Percentiles rank a stretch among this genome's conserved stretches.
These are phyloP conservation scores for Tonatia bakeri DNA, from an alignment of 2,113 vertebrate species.

Conservation along the genomic window DNA sequence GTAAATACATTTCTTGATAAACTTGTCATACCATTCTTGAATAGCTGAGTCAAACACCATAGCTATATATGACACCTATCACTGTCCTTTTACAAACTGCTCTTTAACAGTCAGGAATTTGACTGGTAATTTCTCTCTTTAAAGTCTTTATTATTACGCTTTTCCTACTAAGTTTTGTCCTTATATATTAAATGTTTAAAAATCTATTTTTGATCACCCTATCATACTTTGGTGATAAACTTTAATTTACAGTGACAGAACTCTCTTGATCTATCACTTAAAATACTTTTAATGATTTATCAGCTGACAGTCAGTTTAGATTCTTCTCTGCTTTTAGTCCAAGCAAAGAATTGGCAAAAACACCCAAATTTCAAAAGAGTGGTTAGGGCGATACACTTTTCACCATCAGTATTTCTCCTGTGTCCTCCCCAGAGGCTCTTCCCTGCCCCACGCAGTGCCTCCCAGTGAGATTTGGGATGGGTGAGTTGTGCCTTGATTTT, in stretches of 20 bases:
- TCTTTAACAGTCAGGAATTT: background rate
- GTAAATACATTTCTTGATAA: constrained; percentile 22
- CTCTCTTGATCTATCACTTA: constrained; percentile 13
- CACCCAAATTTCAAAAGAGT: background rate
- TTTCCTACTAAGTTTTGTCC: constrained; percentile 13
- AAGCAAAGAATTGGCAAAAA: constrained; percentile 11
- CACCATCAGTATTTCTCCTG: background rate
- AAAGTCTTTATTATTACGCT: constrained; percentile 4
- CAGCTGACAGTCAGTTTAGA: background rate
- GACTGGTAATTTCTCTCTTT: constrained; percentile 5
- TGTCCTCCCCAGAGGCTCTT: background rate
- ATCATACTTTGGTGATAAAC: background rate
- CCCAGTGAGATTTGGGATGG: background rate
- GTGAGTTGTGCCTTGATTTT: background rate
- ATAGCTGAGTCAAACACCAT: background rate
- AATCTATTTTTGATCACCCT: background rate
- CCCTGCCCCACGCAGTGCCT: background rate
- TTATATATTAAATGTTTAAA: background rate
- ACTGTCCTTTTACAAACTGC: background rate
- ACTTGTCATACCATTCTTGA: background rate
- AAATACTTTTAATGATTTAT: constrained; percentile 48
- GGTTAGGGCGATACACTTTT: background rate
- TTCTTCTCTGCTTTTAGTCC: background rate
- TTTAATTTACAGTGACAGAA: constrained; percentile 1
- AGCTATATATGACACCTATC: background rate